Conservation (phyloP, 1,140 invertebrate genomes). For the Trachelipus rathkii region DNA sequence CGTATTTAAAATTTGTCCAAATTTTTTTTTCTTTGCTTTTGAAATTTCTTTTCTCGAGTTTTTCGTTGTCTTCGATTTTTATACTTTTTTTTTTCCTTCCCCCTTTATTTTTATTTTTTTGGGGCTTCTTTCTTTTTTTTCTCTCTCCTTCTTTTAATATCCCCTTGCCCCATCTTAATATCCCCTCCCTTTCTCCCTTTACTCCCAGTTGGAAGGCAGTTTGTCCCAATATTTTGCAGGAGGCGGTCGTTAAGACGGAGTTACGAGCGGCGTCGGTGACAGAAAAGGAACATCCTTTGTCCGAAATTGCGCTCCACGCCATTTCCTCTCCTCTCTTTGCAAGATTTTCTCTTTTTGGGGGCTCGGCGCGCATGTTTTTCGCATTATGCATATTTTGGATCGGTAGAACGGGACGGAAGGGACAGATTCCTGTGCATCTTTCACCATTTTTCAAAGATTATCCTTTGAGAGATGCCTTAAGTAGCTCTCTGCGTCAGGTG, state of each 20-base stretch:
- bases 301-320: conserved; percentile 6
- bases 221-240: conserved; percentile 9
- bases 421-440: conserved; percentile 8
- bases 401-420: conserved; percentile 3
- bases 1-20: not conserved
- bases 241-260: conserved; percentile 7
- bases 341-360: not conserved
- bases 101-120: not conserved
- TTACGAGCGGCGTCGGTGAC: conserved; percentile 9
- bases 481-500: conserved; percentile 6
- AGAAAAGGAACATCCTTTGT: conserved; percentile 9
- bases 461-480: conserved; percentile 12
- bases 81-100: not conserved
- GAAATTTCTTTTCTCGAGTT: not conserved
- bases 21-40: not conserved
- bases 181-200: not conserved
- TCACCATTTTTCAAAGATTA: conserved; percentile 13
- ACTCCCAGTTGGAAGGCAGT: conserved; percentile 1
- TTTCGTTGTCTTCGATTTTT: not conserved
- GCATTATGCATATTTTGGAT: conserved; percentile 11
- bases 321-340: not conserved
- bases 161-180: not conserved
- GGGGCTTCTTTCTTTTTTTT: not conserved
- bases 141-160: not conserved
- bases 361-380: conserved; percentile 7